These are phyloP conservation scores for Calidris pugnax DNA, from an alignment of 2,113 vertebrate species.

Conservation along the genomic window DNA sequence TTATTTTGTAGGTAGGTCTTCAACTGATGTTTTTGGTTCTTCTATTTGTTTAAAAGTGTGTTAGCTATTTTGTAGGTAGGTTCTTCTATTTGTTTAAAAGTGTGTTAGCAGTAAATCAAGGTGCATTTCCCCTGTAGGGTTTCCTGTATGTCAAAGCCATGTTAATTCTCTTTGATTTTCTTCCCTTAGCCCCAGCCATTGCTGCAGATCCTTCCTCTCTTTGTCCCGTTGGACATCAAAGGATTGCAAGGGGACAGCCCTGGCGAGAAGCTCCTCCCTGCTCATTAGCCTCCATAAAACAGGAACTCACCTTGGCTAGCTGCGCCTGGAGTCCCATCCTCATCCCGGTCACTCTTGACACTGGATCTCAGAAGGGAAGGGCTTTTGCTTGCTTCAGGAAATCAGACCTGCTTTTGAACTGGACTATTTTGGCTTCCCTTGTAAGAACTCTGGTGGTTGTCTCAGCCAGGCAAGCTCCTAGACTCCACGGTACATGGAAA, in stretches of 20 bases:
- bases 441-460: background rate
- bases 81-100: slow-evolving; percentile 85
- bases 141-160: slow-evolving; percentile 90
- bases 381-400: slow-evolving; percentile 22
- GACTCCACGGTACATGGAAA: slow-evolving; percentile 59
- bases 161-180: slow-evolving; percentile 92
- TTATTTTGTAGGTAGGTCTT: background rate
- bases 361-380: slow-evolving; percentile 32
- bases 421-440: slow-evolving; percentile 34
- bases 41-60: slow-evolving; percentile 86
- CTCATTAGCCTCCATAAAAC: slow-evolving; percentile 80
- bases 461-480: background rate
- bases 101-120: slow-evolving; percentile 86
- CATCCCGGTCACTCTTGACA: slow-evolving; percentile 71
- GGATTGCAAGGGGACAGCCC: slow-evolving; percentile 74
- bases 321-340: slow-evolving; percentile 41
- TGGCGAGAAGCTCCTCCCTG: slow-evolving; percentile 77
- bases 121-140: slow-evolving; percentile 79
- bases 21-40: slow-evolving; percentile 13
- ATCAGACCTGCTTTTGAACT: slow-evolving; percentile 37
- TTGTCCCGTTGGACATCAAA: slow-evolving; percentile 88
- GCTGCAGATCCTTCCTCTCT: slow-evolving; percentile 80
- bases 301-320: slow-evolving; percentile 65
- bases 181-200: slow-evolving; percentile 68
- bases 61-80: slow-evolving; percentile 68